A percentile compares a stretch with the other conserved stretches of the same genome.
Conservation (phyloP, 2,113 vertebrate genomes). For the Antigone vipio region DNA sequence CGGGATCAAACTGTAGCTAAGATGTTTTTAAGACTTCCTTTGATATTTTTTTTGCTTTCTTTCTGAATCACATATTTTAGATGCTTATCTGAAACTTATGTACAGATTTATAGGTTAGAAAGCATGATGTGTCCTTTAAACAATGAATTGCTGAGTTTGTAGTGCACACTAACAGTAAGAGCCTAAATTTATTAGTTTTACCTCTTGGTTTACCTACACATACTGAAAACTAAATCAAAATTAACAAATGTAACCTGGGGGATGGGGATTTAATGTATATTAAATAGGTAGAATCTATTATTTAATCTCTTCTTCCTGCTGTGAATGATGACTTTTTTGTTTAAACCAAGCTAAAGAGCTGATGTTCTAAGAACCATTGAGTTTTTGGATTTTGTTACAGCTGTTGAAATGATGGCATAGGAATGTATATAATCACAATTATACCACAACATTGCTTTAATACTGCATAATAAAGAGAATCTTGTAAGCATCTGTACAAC, state of each 20-base stretch:
- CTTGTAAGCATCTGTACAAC: neutral
- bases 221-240: neutral
- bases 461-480: neutral
- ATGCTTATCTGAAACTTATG: neutral
- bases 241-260: neutral
- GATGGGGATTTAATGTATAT: neutral
- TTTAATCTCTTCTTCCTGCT: neutral
- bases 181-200: neutral
- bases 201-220: neutral
- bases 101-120: neutral
- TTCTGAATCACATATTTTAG: neutral
- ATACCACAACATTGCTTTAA: neutral
- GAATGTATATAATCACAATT: neutral
- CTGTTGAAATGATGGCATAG: neutral
- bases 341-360: neutral
- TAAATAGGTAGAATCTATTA: neutral
- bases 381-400: fast-evolving
- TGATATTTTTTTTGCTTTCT: neutral
- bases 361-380: neutral
- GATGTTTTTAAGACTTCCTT: neutral
- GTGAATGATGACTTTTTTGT: neutral
- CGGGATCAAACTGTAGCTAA: neutral
- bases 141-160: neutral
- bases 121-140: neutral
- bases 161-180: neutral